Base-by-base conservation (phyloP, 2,888 invertebrate genomes). In the Acrobasis repandana region DNA sequence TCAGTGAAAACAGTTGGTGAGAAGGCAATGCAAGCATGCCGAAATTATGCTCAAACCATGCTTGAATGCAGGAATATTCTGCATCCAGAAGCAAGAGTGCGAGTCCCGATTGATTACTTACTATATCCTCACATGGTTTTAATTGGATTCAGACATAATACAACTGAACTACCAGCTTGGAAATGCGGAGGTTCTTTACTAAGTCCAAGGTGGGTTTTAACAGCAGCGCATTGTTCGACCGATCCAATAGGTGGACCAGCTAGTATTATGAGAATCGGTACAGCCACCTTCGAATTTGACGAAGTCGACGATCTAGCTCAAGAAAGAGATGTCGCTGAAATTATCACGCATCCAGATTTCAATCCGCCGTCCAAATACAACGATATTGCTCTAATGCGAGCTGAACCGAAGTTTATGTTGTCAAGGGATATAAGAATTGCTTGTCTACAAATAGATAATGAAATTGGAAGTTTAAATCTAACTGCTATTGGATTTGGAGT, bases 401-500 rank as follows among this genome's bases (percentile, higher is more conserved):
- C 95, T 46, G 83, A 89, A 9, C 70, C 78, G 15, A 78, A 86
- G 0, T 94, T 94, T 10, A 70, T 80, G 1, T 82, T 95, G 8
- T 93, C 82, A 50, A 82, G 93, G 36, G 91, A 93, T 62, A 93
- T 95, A 18, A 83, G 94, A 64, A 95, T 95, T 0, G 94, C 94
- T 0, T 95, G 95, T 73, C 80, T 95, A 6, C 92, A 92, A 59
- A 65, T 80, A 2, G 73, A 80, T 2, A 67, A 80, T 10, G 63
- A 77, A 11, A 71, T 85, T 0, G 68, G 68, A 0, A 66, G 74
- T 14, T 69, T 65, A 0, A 89, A 83, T 56, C 85, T 93, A 8
- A 93, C 94, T 2, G 95, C 94, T 0, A 93, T 93, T 38, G 95
- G 95, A 5, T 95, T 95, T 80, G 95, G 95, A 1, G 93, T 93